Evolutionary conservation across 2,888 invertebrate species (phyloP).

Genomic region (Chydorus sphaericus): DNA sequence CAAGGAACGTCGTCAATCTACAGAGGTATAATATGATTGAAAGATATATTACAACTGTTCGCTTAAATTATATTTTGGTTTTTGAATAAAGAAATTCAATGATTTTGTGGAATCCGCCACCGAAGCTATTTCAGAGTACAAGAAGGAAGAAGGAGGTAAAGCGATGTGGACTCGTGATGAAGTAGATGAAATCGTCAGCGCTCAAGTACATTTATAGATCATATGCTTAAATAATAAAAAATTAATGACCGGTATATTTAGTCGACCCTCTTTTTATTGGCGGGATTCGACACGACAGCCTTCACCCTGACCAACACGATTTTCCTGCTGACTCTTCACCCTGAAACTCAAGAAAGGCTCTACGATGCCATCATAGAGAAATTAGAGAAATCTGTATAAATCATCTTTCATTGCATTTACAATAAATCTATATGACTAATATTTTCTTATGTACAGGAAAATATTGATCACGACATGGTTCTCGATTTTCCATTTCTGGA

Average conservation of each 20-base stretch:
- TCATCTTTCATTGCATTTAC: no score
- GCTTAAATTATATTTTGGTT: neutral
- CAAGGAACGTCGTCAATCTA: neutral
- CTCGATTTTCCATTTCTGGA: constrained; percentile 10
- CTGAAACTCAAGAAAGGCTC: constrained; percentile 11
- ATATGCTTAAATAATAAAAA: neutral
- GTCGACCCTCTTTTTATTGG: constrained; percentile 8
- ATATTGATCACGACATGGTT: constrained; percentile 9
- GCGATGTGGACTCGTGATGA: constrained; percentile 7
- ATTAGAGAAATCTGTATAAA: neutral
- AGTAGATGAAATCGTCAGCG: constrained; percentile 9
- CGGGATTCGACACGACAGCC: constrained; percentile 14
- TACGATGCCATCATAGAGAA: constrained; percentile 9
- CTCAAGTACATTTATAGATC: constrained; percentile 8
- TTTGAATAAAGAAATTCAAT: constrained; percentile 1
- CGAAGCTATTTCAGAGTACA: constrained; percentile 1
- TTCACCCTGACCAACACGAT: constrained; percentile 11
- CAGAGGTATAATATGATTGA: neutral
- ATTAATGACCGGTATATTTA: no score
- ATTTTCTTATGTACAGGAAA: neutral
- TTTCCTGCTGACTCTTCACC: constrained; percentile 8
- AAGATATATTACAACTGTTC: neutral
- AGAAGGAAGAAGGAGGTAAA: neutral
- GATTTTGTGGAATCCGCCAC: constrained; percentile 13
- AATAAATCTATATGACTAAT: no score